Percentiles rank a stretch among this genome's conserved stretches.
These are phyloP conservation scores for Sprattus sprattus DNA, from an alignment of 2,113 vertebrate species.

Conservation along the genomic window DNA sequence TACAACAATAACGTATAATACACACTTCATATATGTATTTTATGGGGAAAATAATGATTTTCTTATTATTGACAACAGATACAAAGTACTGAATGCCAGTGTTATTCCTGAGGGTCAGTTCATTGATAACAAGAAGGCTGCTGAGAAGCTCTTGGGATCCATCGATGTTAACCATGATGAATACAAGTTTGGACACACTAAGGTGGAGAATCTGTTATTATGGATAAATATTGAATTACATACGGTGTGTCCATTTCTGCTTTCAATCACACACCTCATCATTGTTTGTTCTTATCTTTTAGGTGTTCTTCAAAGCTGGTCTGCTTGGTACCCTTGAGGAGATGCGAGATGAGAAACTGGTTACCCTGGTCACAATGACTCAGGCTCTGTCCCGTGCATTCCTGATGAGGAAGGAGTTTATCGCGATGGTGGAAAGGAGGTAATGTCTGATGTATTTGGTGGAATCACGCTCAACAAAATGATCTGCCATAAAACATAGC, in stretches of 20 bases:
- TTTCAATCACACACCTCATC: background rate
- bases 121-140: slow-evolving; percentile 52
- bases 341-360: slow-evolving; percentile 84
- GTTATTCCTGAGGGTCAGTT: slow-evolving; percentile 57
- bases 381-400: slow-evolving; percentile 60
- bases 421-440: slow-evolving; percentile 3
- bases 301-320: slow-evolving; percentile 90
- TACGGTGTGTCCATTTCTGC: too few species aligned
- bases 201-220: slow-evolving; percentile 33
- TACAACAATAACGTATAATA: background rate
- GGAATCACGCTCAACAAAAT: too few species aligned
- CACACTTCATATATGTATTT: background rate
- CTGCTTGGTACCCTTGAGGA: slow-evolving; percentile 81
- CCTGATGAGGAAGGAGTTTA: slow-evolving; percentile 1
- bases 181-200: slow-evolving; percentile 60
- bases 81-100: slow-evolving; percentile 57
- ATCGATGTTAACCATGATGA: slow-evolving; percentile 51
- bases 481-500: too few species aligned
- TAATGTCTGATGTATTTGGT: background rate
- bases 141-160: slow-evolving; percentile 54
- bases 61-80: slow-evolving; percentile 34
- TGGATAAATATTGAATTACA: background rate
- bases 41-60: background rate
- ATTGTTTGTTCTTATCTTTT: background rate
- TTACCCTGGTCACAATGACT: slow-evolving; percentile 79